Percentiles rank a stretch among this genome's conserved stretches.
Conservation (phyloP, 2,888 invertebrate species). For the Drosophila neotestacea region DNA sequence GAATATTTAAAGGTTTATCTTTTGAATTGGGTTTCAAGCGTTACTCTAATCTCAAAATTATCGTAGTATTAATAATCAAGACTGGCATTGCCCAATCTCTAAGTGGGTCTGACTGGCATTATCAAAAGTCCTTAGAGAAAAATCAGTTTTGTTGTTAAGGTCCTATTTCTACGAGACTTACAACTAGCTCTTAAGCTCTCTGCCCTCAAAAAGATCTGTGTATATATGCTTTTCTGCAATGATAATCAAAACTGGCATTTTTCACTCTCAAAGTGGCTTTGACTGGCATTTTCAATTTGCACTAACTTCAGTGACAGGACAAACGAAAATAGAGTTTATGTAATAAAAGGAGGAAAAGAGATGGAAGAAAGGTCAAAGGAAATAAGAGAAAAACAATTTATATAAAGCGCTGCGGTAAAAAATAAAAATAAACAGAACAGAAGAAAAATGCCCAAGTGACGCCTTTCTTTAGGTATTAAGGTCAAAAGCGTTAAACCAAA, state of each 20-base stretch:
- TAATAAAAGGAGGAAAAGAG: neutral
- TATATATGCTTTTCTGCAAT: neutral
- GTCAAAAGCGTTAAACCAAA: conserved; percentile 80
- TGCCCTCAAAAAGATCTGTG: neutral
- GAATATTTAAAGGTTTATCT: neutral
- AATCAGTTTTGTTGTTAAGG: no score
- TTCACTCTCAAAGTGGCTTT: conserved; percentile 19
- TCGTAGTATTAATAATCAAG: neutral
- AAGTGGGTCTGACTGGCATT: no score
- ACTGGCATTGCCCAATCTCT: neutral
- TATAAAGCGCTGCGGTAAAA: conserved; percentile 33
- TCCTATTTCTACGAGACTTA: no score
- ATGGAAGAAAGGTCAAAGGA: neutral
- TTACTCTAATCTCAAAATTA: no score
- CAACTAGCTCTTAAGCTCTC: no score
- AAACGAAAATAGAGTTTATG: neutral
- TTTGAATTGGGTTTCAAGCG: neutral
- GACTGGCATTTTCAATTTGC: conserved; percentile 72
- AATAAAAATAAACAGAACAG: neutral
- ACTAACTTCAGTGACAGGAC: conserved; percentile 46
- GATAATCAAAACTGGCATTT: neutral
- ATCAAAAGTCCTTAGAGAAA: no score
- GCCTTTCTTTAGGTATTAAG: conserved; percentile 77
- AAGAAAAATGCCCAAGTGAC: conserved; percentile 60
- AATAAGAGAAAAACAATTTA: conserved; percentile 37